Evolutionary conservation across 2,888 invertebrate species (phyloP), one percentile per base, ranked within the genome.

Genomic region (Orthosia incerta): DNA sequence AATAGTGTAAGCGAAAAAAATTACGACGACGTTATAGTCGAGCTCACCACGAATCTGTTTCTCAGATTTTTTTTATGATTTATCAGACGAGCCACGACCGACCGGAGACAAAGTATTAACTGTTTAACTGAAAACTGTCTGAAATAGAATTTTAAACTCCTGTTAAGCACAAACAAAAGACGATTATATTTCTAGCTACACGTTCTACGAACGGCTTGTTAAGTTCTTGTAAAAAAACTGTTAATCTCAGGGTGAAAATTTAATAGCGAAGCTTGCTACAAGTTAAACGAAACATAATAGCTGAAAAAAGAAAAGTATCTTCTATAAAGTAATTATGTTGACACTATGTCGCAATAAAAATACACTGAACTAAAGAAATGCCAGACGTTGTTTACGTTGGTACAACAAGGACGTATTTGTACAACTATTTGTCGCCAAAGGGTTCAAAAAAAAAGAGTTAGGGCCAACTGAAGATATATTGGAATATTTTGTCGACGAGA

Each of bases 61-160:
- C 48, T 53, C 31, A 48, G 66, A 56, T 66, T 71, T 45, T 73
- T 26, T 72, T 77, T 61, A 78, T 84, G 71, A 84, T 78, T 70
- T 79, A 81, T 84, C 48, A 50, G 57, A 66, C 45, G 51, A 56
- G 73, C 56, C 31, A 12, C 23, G 53, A 23, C 50, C 46, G 39
- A 64, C 26, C 45, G 16, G 13, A 46, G 20, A 50, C 13, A 3
- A 23, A 51, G 16, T 70, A 50, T 59, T 57, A 70, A 39, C 20
- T 53, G 39, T 55, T 74, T 45, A 61, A 64, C 46, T 48, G 16
- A 31, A 48, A 12, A 15, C 0, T 31, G 13, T 48, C 45, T 26
- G 16, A 23, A 3, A 7, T 31, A 23, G 45, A 57, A 2, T 65
- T 71, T 23, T 5, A n/a, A 53, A 39, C 20, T 60, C 18, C 23